These are phyloP conservation scores for Lordiphosa mommai DNA, from an alignment of 1,140 invertebrate species.

Conservation along the genomic window DNA sequence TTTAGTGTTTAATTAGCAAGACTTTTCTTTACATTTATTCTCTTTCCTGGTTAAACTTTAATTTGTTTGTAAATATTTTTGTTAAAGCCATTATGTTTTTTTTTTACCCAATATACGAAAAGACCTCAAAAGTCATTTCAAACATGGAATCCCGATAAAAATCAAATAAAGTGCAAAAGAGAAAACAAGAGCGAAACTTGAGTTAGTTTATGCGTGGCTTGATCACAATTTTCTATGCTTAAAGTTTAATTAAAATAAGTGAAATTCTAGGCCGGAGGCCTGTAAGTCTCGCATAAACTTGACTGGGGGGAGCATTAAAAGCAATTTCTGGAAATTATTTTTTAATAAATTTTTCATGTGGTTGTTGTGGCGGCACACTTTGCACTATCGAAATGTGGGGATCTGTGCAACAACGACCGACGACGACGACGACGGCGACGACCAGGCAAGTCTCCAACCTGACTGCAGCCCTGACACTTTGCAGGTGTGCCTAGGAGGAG, in stretches of 20 bases:
- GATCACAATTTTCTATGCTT: too few relatives aligned
- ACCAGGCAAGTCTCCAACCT: conserved; percentile 31
- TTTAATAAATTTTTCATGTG: conserved; percentile 52
- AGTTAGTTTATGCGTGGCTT: too few relatives aligned
- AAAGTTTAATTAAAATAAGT: too few relatives aligned
- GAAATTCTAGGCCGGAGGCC: background rate
- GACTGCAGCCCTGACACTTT: conserved; percentile 61
- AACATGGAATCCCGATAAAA: conserved; percentile 61
- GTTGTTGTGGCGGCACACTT: conserved; percentile 55
- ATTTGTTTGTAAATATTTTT: conserved; percentile 1
- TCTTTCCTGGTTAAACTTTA: background rate
- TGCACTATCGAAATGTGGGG: conserved; percentile 68
- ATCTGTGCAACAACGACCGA: conserved; percentile 41
- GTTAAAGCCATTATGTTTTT: too few relatives aligned
- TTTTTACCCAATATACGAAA: conserved; percentile 32
- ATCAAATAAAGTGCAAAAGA: conserved; percentile 63
- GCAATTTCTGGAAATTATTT: conserved; percentile 72
- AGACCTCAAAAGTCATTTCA: conserved; percentile 60
- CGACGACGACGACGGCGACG: conserved; percentile 26
- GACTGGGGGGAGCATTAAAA: conserved; percentile 31
- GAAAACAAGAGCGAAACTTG: background rate
- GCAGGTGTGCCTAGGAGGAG: conserved; percentile 53
- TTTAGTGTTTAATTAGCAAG: background rate
- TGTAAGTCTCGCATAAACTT: conserved; percentile 1
- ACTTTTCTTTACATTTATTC: too few relatives aligned